phyloP scores from a whole-genome alignment of 1,140 invertebrate genomes.

The Drosophila sulfurigaster region DNA sequence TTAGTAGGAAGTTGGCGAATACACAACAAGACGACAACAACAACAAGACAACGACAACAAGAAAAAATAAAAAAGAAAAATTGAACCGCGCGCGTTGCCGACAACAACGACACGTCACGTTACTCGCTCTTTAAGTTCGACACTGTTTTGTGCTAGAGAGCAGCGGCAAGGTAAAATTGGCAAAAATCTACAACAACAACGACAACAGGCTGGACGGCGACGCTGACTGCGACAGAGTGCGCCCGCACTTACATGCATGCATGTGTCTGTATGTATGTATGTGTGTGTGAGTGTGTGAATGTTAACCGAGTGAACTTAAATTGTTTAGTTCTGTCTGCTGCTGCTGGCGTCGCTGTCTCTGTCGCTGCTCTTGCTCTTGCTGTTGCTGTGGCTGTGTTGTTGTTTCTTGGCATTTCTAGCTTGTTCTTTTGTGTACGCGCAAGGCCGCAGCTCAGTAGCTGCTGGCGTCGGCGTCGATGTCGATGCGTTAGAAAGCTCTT shows the following conservation, averaged over 20 bases:
- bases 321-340: conserved; percentile 64
- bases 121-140: conserved; percentile 82
- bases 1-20: conserved; percentile 65
- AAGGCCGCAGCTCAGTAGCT: conserved; percentile 41
- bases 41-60: neutral
- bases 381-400: neutral
- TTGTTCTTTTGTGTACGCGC: conserved; percentile 65
- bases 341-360: conserved; percentile 23
- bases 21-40: too few relatives aligned
- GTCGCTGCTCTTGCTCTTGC: conserved; percentile 25
- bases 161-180: conserved; percentile 77
- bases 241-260: conserved; percentile 22
- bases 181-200: conserved; percentile 67
- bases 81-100: conserved; percentile 63
- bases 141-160: conserved; percentile 70
- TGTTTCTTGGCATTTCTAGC: conserved; percentile 61
- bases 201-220: conserved; percentile 34
- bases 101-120: conserved; percentile 77
- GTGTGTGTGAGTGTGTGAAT: conserved; percentile 39
- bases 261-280: conserved; percentile 30
- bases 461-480: neutral
- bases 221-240: conserved; percentile 10
- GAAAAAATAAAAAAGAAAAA: conserved; percentile 43
- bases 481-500: conserved; percentile 66
- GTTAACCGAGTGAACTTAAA: conserved; percentile 81